Evolutionary conservation across 2,113 vertebrate species (phyloP), one percentile per base, ranked within the genome.

Genomic region (Daphoenositta chrysoptera): DNA sequence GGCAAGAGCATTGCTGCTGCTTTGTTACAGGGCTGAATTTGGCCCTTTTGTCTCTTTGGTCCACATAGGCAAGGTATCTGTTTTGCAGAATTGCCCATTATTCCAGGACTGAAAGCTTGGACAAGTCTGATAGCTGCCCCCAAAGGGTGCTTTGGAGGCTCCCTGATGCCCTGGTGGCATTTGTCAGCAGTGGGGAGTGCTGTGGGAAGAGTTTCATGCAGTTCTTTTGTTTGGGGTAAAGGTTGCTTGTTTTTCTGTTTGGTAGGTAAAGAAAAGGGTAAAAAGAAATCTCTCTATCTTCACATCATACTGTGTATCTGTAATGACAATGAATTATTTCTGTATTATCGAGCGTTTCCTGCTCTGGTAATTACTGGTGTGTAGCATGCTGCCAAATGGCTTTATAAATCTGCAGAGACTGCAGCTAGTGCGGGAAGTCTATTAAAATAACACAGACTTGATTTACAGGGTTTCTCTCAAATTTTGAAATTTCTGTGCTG

Each of bases 391-490:
- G 83, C 83, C 83, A 87, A 72, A 87, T 94, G 76, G 68, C 81
- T 90, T 81, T 95, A 66, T 87, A 93, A 86, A 81, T 88, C 88
- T 89, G 56, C 83, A 82, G 89, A 93, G 82, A 60, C 73, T 85
- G 70, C 68, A 94, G 75, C 68, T 80, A 93, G 70, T 19, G 30
- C 21, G 33, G 40, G 63, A 89, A 70, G 66, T 66, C 64, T 78
- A 4, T 83, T 94, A 81, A 92, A 93, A 77, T 90, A 87, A 47
- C 56, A 77, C 15, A 64, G 71, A 24, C 15, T 71, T 69, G 26
- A 12, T 75, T 81, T 94, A 60, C 14, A 42, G 27, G 13, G 5
- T 56, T 88, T 84, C 68, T 88, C 87, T 60, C 18, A 21, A 71
- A 15, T 71, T n/a, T 48, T 83, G 30, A 51, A 47, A 40, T 83